These are phyloP conservation scores for Beris chalybata DNA, from an alignment of 2,888 invertebrate species.

Conservation along the genomic window DNA sequence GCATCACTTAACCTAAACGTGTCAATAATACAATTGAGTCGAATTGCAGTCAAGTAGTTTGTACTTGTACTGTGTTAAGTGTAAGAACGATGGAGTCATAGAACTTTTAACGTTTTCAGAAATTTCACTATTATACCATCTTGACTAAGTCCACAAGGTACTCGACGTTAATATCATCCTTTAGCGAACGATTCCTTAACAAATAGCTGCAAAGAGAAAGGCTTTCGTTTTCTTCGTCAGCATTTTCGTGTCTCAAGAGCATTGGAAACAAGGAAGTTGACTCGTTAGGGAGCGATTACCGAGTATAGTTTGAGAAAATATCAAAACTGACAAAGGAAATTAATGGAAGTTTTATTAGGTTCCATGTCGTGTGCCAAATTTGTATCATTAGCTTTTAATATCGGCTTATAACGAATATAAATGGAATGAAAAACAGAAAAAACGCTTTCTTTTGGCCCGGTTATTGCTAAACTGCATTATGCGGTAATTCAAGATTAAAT, in stretches of 20 bases:
- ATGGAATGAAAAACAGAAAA: no score
- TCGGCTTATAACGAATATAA: no score
- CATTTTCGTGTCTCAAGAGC: slow-evolving; percentile 18
- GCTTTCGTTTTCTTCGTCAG: slow-evolving; percentile 21
- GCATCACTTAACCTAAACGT: slow-evolving; percentile 12
- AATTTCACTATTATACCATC: not conserved
- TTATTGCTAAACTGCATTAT: no score
- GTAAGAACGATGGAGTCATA: slow-evolving; percentile 14
- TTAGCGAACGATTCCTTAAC: slow-evolving; percentile 17
- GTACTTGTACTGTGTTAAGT: slow-evolving; percentile 1
- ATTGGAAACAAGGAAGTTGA: not conserved
- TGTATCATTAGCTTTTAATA: no score
- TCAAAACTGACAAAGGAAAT: no score
- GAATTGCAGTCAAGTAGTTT: slow-evolving; percentile 20
- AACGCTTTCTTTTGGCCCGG: no score
- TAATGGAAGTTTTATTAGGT: no score
- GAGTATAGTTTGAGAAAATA: no score
- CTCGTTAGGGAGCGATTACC: no score
- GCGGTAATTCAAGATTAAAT: no score
- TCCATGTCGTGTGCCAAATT: no score
- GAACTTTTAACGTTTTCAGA: slow-evolving; percentile 9
- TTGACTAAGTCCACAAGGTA: slow-evolving; percentile 6
- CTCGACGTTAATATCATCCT: slow-evolving; percentile 8
- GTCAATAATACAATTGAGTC: slow-evolving; percentile 14
- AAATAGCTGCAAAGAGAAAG: slow-evolving; percentile 8